These are phyloP conservation scores for Marmota monax DNA, from an alignment of 2,113 vertebrate species.

Conservation along the genomic window DNA sequence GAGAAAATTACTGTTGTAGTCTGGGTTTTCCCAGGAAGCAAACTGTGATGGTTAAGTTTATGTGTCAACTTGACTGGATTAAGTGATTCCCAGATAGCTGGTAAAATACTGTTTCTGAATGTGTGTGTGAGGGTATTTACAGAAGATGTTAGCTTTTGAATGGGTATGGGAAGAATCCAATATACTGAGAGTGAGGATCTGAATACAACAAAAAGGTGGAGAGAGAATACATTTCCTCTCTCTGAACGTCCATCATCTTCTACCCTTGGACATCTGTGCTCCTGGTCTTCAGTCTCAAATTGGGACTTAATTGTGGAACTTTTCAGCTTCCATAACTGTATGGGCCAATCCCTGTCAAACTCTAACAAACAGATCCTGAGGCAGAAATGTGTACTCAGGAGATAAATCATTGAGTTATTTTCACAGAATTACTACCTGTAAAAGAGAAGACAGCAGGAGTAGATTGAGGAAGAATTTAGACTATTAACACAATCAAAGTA, in stretches of 20 bases:
- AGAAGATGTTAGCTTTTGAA: background rate
- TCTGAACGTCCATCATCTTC: background rate
- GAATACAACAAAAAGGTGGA: background rate
- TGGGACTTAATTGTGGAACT: background rate
- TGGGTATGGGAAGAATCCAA: background rate
- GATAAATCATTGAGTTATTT: background rate
- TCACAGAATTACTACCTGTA: background rate
- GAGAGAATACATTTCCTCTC: background rate
- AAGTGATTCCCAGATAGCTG: background rate
- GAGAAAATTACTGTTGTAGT: background rate
- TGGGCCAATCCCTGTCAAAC: background rate
- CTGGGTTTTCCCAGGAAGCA: background rate
- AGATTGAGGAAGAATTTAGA: background rate
- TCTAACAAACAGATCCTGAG: background rate
- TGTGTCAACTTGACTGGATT: background rate
- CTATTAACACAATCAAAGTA: background rate
- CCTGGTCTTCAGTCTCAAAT: background rate
- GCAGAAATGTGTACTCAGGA: background rate
- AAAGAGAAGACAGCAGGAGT: constrained; percentile 11
- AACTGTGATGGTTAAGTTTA: background rate
- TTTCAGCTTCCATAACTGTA: background rate
- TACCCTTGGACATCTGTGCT: background rate
- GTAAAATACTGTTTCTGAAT: background rate
- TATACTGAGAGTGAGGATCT: too few relatives aligned
- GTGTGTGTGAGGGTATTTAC: background rate